phyloP scores from a whole-genome alignment of 2,888 invertebrate genomes.

The Tolmerus cingulatus region DNA sequence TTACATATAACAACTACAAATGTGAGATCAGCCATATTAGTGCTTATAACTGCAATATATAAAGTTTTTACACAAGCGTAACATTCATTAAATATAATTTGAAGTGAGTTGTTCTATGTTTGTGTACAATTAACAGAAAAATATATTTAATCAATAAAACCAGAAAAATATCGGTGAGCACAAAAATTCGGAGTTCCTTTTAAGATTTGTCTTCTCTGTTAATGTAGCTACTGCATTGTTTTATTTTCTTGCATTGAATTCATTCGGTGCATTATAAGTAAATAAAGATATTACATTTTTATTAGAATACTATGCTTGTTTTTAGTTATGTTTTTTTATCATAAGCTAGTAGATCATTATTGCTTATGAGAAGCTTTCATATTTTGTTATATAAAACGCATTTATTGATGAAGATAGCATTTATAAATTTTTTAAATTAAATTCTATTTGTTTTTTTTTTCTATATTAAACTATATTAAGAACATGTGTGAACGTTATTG shows the following conservation, averaged over 20 bases:
- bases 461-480: background rate
- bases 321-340: background rate
- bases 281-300: background rate
- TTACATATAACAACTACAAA: too few species aligned
- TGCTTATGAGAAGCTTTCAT: background rate
- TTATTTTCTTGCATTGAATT: background rate
- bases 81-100: too few species aligned
- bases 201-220: too few species aligned
- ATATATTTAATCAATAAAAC: too few species aligned
- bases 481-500: background rate
- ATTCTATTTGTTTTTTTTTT: background rate
- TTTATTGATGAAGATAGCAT: background rate
- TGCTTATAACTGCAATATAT: too few species aligned
- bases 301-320: background rate
- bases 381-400: background rate
- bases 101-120: too few species aligned
- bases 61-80: too few species aligned
- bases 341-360: background rate
- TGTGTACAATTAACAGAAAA: too few species aligned
- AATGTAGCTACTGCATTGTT: background rate
- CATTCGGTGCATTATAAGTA: background rate
- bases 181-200: too few species aligned
- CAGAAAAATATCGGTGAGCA: too few species aligned
- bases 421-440: background rate
- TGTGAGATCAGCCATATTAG: too few species aligned